Evolutionary conservation across 2,113 vertebrate genomes (phyloP).

Genomic region (Percina caprodes): DNA sequence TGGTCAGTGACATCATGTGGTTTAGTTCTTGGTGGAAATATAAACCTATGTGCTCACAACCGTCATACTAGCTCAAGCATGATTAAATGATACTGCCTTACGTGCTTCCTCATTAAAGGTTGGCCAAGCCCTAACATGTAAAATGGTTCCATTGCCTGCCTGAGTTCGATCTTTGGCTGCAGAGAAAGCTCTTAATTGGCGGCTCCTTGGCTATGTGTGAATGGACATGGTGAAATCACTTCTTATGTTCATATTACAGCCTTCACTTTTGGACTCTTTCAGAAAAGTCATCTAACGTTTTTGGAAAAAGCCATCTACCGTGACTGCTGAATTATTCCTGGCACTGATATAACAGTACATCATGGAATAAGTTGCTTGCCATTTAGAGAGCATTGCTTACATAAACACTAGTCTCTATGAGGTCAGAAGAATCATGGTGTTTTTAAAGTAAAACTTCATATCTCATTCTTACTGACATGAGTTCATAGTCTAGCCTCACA

Average conservation of each 20-base stretch:
- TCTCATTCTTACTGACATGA: conserved; percentile 12
- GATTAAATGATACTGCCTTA: not conserved
- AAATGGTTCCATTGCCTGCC: not conserved
- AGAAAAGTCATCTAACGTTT: conserved; percentile 21
- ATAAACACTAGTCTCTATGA: conserved; percentile 11
- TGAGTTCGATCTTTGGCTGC: conserved; percentile 26
- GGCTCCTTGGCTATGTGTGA: not conserved
- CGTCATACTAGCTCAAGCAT: not conserved
- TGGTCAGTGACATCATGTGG: not conserved
- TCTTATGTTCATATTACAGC: conserved; percentile 28
- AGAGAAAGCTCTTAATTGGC: not conserved
- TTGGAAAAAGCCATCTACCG: conserved; percentile 22
- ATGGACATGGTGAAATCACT: conserved; percentile 32
- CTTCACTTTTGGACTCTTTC: conserved; percentile 21
- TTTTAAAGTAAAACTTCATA: conserved; percentile 17
- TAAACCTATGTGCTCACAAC: not conserved
- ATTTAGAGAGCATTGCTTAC: conserved; percentile 19
- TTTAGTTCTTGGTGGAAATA: not conserved
- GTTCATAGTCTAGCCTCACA: conserved; percentile 33
- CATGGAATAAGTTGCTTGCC: conserved; percentile 21
- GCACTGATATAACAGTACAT: conserved; percentile 24
- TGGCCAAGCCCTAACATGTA: not conserved
- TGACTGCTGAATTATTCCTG: conserved; percentile 50
- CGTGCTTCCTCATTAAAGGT: not conserved
- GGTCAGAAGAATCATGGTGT: not conserved